Evolutionary conservation across 1,140 invertebrate species (phyloP).

Genomic region (Drosophila quadrilineata): DNA sequence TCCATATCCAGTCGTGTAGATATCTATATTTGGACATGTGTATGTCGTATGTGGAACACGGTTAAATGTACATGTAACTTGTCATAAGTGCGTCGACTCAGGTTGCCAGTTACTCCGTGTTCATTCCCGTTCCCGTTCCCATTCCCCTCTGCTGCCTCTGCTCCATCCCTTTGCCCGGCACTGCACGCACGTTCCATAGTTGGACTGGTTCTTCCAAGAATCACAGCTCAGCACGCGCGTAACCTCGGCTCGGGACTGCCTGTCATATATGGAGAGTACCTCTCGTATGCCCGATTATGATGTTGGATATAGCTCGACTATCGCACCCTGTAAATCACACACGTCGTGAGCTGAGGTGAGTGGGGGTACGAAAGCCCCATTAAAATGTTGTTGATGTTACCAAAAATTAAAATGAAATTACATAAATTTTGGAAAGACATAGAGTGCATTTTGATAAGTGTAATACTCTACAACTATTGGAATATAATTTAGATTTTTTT

Average conservation of each 20-base stretch:
- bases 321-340: slow-evolving; percentile 48
- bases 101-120: slow-evolving; percentile 26
- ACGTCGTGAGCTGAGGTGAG: slow-evolving; percentile 35
- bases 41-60: slow-evolving; percentile 62
- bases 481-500: too few relatives aligned
- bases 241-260: slow-evolving; percentile 14
- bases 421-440: slow-evolving; percentile 47
- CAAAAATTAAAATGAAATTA: slow-evolving; percentile 65
- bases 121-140: neutral
- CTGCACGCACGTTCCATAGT: slow-evolving; percentile 49
- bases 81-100: slow-evolving; percentile 59
- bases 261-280: slow-evolving; percentile 6
- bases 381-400: slow-evolving; percentile 41
- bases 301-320: too few relatives aligned
- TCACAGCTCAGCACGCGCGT: slow-evolving; percentile 64
- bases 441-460: neutral
- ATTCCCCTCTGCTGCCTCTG: too few relatives aligned
- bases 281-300: neutral
- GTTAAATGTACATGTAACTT: slow-evolving; percentile 58
- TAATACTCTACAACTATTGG: too few relatives aligned
- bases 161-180: neutral
- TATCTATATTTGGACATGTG: slow-evolving; percentile 25
- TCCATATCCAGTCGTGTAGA: too few relatives aligned
- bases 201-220: slow-evolving; percentile 70
- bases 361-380: slow-evolving; percentile 31